These are phyloP conservation scores for Trachymyrmex septentrionalis DNA, from an alignment of 1,140 invertebrate species.

Conservation along the genomic window DNA sequence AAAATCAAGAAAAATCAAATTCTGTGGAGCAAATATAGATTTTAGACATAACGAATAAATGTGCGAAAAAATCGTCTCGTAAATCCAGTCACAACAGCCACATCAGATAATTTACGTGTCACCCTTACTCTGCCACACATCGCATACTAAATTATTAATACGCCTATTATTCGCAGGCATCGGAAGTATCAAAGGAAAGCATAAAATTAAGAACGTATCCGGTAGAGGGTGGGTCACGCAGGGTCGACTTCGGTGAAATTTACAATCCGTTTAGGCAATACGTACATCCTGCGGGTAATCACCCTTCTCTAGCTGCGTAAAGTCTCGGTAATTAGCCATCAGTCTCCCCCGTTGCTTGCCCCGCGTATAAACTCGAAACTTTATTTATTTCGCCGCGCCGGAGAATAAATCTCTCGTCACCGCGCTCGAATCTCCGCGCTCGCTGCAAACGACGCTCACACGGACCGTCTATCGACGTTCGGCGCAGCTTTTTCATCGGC, in stretches of 20 bases:
- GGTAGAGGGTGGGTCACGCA: conserved; percentile 57
- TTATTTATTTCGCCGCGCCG: conserved; percentile 62
- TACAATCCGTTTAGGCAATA: conserved; percentile 60
- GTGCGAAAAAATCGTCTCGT: conserved; percentile 50
- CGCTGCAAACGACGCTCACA: conserved; percentile 52
- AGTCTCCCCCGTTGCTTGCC: conserved; percentile 29
- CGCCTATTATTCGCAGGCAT: conserved; percentile 74
- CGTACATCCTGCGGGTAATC: conserved; percentile 17
- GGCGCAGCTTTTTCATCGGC: conserved; percentile 68
- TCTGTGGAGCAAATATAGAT: conserved; percentile 25
- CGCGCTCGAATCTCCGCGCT: conserved; percentile 35
- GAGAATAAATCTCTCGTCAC: conserved; percentile 64
- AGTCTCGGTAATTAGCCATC: conserved; percentile 55
- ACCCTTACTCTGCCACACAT: conserved; percentile 51
- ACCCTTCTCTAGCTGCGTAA: conserved; percentile 38
- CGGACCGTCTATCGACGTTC: conserved; percentile 55
- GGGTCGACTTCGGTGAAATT: conserved; percentile 65
- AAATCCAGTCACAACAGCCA: conserved; percentile 56
- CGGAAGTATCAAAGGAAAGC: conserved; percentile 48
- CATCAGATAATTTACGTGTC: conserved; percentile 73
- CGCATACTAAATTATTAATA: conserved; percentile 80
- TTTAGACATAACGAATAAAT: conserved; percentile 6
- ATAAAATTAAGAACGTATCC: conserved; percentile 74
- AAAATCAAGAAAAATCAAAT: conserved; percentile 2
- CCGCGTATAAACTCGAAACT: conserved; percentile 47